Percentiles rank a stretch among this genome's conserved stretches.
phyloP scores from a whole-genome alignment of 2,797 vertebrate species.

The Enteromius fasciolatus region DNA sequence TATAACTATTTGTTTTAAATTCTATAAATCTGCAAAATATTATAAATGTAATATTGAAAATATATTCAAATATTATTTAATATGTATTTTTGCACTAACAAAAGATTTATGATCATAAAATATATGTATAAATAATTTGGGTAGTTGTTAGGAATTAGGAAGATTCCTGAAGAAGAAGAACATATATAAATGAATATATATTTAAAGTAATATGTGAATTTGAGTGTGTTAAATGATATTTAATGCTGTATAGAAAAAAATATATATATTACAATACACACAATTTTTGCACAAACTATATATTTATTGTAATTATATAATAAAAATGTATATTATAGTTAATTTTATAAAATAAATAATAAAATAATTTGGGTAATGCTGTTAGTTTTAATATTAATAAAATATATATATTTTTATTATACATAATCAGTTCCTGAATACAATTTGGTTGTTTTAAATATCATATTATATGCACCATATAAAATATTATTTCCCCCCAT shows the following conservation, averaged over 20 bases:
- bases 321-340: not conserved
- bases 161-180: not conserved
- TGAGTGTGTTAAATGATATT: not conserved
- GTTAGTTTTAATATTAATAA: not conserved
- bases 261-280: not conserved
- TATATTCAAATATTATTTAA: no score
- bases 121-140: not conserved
- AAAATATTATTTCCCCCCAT: no score
- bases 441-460: not conserved
- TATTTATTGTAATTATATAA: not conserved
- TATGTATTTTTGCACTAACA: not conserved
- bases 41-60: not conserved
- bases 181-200: not conserved
- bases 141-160: not conserved
- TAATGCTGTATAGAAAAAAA: not conserved
- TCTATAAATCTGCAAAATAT: not conserved
- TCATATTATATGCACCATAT: not conserved
- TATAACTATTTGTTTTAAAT: not conserved
- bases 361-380: not conserved
- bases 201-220: not conserved
- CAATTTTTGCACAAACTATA: not conserved
- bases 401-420: not conserved
- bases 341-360: not conserved
- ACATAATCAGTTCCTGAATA: not conserved
- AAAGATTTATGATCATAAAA: not conserved